A percentile compares a stretch with the other conserved stretches of the same genome.
Evolutionary conservation across 1,140 invertebrate genomes (phyloP).

Genomic region (Bombus superbus): DNA sequence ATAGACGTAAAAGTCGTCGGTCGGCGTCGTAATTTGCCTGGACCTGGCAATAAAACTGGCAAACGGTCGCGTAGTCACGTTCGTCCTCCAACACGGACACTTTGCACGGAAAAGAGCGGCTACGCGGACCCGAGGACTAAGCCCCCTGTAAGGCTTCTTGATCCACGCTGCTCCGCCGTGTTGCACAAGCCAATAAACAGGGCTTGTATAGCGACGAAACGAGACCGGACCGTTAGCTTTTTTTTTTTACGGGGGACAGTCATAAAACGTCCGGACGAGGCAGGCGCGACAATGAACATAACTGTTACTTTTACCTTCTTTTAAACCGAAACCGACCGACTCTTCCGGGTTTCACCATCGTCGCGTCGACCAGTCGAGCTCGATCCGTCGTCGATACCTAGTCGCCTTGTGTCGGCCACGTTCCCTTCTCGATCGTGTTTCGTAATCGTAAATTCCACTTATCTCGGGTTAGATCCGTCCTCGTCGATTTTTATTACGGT

Average conservation of each 20-base stretch:
- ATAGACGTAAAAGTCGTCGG: constrained; percentile 42
- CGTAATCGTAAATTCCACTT: constrained; percentile 32
- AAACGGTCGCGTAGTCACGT: constrained; percentile 73
- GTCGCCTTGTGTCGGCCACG: constrained; percentile 6
- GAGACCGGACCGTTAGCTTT: constrained; percentile 71
- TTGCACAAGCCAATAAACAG: constrained; percentile 47
- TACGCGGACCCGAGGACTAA: constrained; percentile 52
- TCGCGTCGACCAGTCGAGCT: constrained; percentile 48
- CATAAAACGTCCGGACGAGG: constrained; percentile 70
- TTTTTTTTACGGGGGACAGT: constrained; percentile 66
- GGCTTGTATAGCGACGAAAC: constrained; percentile 11
- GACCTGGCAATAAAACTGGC: constrained; percentile 75
- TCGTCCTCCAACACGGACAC: constrained; percentile 61
- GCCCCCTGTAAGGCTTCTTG: constrained; percentile 28
- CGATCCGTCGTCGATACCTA: constrained; percentile 60
- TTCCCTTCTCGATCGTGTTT: background rate
- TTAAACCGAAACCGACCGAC: constrained; percentile 23
- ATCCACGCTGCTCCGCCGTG: constrained; percentile 27
- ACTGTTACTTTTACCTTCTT: constrained; percentile 68
- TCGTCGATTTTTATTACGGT: constrained; percentile 17
- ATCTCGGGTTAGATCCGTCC: background rate
- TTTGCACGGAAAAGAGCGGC: constrained; percentile 54
- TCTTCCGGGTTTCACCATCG: constrained; percentile 37
- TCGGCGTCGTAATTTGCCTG: constrained; percentile 66
- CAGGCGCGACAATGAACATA: constrained; percentile 72